Conservation (phyloP, 2,113 vertebrate genomes). For the Dasyornis broadbenti region DNA sequence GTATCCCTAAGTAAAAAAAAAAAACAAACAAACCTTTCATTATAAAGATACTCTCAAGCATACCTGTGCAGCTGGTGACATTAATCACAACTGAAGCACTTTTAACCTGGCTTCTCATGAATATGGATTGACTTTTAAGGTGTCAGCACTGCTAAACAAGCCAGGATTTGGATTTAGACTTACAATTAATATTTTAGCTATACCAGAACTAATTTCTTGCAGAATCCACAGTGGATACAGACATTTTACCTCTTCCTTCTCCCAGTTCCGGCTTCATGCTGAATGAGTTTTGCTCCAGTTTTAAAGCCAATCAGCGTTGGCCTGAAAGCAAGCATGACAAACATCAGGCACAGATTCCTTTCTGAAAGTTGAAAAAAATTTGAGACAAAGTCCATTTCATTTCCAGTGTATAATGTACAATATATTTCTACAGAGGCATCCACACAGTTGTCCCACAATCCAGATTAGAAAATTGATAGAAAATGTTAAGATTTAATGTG, state of each 20-base stretch:
- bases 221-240: not conserved
- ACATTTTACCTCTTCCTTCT: not conserved
- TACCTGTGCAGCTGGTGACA: not conserved
- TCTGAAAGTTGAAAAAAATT: not conserved
- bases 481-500: not conserved
- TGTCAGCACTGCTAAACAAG: not conserved
- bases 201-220: not conserved
- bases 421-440: not conserved
- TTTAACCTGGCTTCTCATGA: not conserved
- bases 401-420: not conserved
- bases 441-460: not conserved
- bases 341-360: slow-evolving; percentile 16
- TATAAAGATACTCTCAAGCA: not conserved
- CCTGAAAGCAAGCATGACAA: not conserved
- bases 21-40: not conserved
- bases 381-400: not conserved
- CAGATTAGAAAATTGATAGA: not conserved
- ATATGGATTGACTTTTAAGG: not conserved
- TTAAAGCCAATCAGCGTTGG: not conserved
- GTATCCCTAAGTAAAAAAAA: not conserved
- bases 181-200: not conserved
- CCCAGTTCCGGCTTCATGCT: not conserved
- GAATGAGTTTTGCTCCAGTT: not conserved
- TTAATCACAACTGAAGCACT: not conserved
- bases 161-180: not conserved